A percentile compares a stretch with the other conserved stretches of the same genome.
These are phyloP conservation scores for Aphidius ervi DNA, from an alignment of 1,140 invertebrate species.

Conservation along the genomic window DNA sequence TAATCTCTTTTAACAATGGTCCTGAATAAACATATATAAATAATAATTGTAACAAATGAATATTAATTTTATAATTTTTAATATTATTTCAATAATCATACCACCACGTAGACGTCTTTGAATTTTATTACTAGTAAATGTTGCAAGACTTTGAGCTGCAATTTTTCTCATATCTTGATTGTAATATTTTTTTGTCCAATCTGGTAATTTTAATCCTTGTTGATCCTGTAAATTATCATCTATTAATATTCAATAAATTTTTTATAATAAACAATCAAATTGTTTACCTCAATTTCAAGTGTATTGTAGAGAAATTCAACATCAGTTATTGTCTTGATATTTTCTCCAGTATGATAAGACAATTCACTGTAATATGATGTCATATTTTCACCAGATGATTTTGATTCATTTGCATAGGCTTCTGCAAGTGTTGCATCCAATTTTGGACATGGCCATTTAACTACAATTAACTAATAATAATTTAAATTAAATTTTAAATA, in stretches of 20 bases:
- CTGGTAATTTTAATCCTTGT: constrained; percentile 63
- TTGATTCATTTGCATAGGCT: constrained; percentile 48
- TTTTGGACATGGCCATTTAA: constrained; percentile 62
- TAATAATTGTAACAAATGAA: constrained; percentile 13
- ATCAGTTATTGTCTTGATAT: constrained; percentile 60
- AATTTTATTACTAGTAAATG: constrained; percentile 66
- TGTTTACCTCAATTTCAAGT: constrained; percentile 63
- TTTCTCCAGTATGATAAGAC: constrained; percentile 62
- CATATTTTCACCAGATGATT: constrained; percentile 21
- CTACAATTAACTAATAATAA: constrained; percentile 54
- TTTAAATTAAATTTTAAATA: constrained; percentile 14
- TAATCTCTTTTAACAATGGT: constrained; percentile 46
- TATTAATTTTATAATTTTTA: constrained; percentile 31
- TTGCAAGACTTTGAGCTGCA: constrained; percentile 63
- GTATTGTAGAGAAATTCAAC: constrained; percentile 73
- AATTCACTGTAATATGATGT: constrained; percentile 60
- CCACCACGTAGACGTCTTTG: constrained; percentile 73
- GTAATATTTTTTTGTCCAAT: constrained; percentile 68
- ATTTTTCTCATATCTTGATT: constrained; percentile 64
- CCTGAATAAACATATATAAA: constrained; percentile 34
- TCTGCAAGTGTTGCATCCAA: constrained; percentile 57
- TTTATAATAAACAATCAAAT: constrained; percentile 10
- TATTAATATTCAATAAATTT: neutral
- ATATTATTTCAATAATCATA: constrained; percentile 29
- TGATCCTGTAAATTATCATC: constrained; percentile 17